These are phyloP conservation scores for Axinella damicornis DNA, from an alignment of 37 sponge, comb jelly and placozoan genomes.

Conservation along the genomic window DNA sequence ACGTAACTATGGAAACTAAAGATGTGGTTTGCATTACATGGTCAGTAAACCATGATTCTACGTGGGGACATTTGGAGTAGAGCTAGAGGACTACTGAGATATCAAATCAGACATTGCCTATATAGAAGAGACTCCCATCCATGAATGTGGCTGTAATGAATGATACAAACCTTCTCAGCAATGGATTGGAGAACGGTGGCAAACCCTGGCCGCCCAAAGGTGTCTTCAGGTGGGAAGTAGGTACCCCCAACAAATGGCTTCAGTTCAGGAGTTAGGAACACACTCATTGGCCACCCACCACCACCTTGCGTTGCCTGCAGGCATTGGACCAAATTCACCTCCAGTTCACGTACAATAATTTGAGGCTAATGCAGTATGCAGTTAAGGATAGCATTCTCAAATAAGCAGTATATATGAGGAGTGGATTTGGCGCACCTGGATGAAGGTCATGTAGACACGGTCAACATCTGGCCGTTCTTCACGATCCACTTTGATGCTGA, in stretches of 20 bases:
- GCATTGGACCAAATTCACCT: not conserved
- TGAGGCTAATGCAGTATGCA: too few species aligned
- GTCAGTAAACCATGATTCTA: not conserved
- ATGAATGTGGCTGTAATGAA: too few species aligned
- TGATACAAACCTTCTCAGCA: constrained; percentile 54
- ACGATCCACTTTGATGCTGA: constrained; percentile 84
- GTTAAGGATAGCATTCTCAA: too few species aligned
- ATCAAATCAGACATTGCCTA: too few species aligned
- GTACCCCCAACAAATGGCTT: constrained; percentile 80
- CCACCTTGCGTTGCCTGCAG: constrained; percentile 71
- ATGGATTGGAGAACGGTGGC: constrained; percentile 61
- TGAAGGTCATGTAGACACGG: constrained; percentile 81
- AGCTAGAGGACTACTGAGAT: not conserved
- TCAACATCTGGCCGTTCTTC: constrained; percentile 88
- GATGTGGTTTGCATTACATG: not conserved
- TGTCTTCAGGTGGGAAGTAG: constrained; percentile 79
- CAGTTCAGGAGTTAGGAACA: constrained; percentile 79
- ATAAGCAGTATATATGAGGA: too few species aligned
- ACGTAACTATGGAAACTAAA: not conserved
- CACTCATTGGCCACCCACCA: constrained; percentile 91
- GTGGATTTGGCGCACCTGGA: constrained; percentile 50
- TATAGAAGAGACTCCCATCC: too few species aligned
- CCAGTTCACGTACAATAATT: too few species aligned
- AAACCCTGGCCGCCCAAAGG: constrained; percentile 67
- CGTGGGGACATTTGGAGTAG: not conserved